A percentile compares a stretch with the other conserved stretches of the same genome.
phyloP scores from a whole-genome alignment of 2,888 invertebrate species.

The Harpalus rufipes region DNA sequence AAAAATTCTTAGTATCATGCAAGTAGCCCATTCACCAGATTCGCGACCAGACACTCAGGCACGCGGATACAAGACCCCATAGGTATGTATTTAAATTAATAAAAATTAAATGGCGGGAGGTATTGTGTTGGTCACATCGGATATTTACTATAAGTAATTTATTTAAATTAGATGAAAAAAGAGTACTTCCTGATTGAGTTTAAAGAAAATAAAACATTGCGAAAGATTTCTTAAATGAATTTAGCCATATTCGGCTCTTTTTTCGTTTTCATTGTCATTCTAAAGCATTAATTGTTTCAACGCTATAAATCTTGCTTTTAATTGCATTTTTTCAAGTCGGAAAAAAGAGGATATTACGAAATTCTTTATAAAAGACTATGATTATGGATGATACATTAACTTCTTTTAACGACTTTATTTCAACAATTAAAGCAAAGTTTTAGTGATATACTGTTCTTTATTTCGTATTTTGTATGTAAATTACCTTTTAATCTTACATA shows the following conservation, averaged over 20 bases:
- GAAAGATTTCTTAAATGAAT: conserved; percentile 55
- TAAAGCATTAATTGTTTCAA: conserved; percentile 55
- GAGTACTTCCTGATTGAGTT: not conserved
- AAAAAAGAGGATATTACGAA: conserved; percentile 44
- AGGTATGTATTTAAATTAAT: too few relatives aligned
- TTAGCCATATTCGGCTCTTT: conserved; percentile 40
- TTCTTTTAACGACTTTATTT: conserved; percentile 38
- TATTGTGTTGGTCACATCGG: too few relatives aligned
- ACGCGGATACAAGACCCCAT: too few relatives aligned
- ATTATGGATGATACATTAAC: conserved; percentile 55
- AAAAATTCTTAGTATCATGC: too few relatives aligned
- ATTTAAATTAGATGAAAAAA: conserved; percentile 10
- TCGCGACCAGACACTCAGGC: too few relatives aligned
- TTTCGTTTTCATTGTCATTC: conserved; percentile 52
- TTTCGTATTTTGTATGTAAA: not conserved
- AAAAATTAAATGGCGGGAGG: too few relatives aligned
- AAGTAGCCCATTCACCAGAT: too few relatives aligned
- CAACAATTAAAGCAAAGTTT: conserved; percentile 32
- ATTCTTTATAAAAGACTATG: conserved; percentile 57
- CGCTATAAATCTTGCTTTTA: conserved; percentile 57
- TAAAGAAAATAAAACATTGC: conserved; percentile 10
- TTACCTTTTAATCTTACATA: too few relatives aligned
- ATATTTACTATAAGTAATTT: not conserved
- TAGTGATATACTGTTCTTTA: conserved; percentile 5
- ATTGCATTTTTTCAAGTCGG: conserved; percentile 50